These are phyloP conservation scores for Glyptemys insculpta DNA, from an alignment of 2,797 vertebrate species.

Conservation along the genomic window DNA sequence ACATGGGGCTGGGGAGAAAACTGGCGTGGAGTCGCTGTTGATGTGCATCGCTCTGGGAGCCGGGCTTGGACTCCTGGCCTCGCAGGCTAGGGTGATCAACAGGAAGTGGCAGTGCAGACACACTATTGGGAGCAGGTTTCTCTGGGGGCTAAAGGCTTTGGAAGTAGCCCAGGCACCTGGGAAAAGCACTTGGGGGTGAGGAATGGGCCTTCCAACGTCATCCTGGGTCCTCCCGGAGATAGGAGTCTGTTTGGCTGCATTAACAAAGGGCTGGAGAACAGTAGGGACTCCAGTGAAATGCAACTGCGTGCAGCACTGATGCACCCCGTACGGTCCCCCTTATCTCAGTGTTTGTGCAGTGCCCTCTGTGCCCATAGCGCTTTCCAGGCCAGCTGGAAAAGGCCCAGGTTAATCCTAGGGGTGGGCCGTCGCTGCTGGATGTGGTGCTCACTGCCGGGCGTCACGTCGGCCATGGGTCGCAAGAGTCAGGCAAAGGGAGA, in stretches of 20 bases:
- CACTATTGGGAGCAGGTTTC: neutral
- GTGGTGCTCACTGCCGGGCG: fast-evolving
- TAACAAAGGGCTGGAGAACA: neutral
- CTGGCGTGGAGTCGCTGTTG: neutral
- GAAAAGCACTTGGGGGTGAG: neutral
- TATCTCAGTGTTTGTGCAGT: neutral
- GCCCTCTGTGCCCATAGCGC: neutral
- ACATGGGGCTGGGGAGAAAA: neutral
- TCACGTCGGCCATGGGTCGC: fast-evolving
- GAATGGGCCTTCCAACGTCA: neutral
- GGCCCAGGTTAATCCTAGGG: neutral
- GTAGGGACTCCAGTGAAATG: neutral
- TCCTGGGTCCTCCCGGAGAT: neutral
- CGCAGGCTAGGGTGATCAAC: neutral
- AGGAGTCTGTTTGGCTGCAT: neutral
- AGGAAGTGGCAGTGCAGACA: neutral
- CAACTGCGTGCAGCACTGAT: fast-evolving
- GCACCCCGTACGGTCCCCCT: neutral
- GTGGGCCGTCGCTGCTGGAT: neutral
- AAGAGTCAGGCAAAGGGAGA: fast-evolving
- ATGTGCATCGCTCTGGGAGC: neutral
- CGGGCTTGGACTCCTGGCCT: neutral
- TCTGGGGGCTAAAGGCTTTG: neutral
- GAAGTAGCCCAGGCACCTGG: neutral
- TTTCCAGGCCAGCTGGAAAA: neutral